A percentile compares a stretch with the other conserved stretches of the same genome.
Evolutionary conservation across 1,140 invertebrate genomes (phyloP).

Genomic region (Lordiphosa collinella): DNA sequence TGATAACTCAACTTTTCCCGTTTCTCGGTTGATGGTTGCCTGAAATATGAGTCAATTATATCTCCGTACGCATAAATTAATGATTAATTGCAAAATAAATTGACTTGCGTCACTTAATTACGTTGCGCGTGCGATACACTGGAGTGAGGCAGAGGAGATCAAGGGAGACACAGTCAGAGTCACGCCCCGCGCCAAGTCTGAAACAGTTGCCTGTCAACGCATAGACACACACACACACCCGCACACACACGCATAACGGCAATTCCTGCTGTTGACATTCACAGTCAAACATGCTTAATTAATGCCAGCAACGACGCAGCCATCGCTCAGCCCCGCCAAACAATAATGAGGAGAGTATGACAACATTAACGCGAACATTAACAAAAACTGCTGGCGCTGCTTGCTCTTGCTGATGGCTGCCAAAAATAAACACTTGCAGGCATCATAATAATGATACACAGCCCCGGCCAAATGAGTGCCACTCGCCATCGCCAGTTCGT

Average conservation of each 20-base stretch:
- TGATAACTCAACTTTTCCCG: background rate
- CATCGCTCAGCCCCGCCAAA: slow-evolving; percentile 39
- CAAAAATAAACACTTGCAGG: slow-evolving; percentile 73
- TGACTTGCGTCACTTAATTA: slow-evolving; percentile 77
- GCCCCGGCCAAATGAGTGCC: slow-evolving; percentile 49
- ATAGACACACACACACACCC: slow-evolving; percentile 24
- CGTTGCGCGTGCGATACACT: slow-evolving; percentile 32
- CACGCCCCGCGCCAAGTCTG: slow-evolving; percentile 34
- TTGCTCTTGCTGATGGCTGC: slow-evolving; percentile 26
- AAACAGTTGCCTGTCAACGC: slow-evolving; percentile 48
- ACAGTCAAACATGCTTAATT: slow-evolving; percentile 79
- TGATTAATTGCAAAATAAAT: slow-evolving; percentile 79
- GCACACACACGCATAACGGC: slow-evolving; percentile 15
- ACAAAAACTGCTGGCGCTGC: slow-evolving; percentile 56
- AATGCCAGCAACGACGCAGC: slow-evolving; percentile 60
- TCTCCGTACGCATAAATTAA: slow-evolving; percentile 76
- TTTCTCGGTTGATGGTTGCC: slow-evolving; percentile 19
- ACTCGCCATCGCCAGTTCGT: slow-evolving; percentile 14
- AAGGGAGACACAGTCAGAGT: slow-evolving; percentile 14
- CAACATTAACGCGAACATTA: slow-evolving; percentile 74
- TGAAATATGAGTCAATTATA: slow-evolving; percentile 77
- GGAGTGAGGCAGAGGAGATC: slow-evolving; percentile 22
- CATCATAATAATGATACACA: slow-evolving; percentile 74
- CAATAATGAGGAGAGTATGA: slow-evolving; percentile 63
- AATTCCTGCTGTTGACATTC: slow-evolving; percentile 73